Conservation (phyloP, 2,113 vertebrate genomes). For the Callocephalon fimbriatum region DNA sequence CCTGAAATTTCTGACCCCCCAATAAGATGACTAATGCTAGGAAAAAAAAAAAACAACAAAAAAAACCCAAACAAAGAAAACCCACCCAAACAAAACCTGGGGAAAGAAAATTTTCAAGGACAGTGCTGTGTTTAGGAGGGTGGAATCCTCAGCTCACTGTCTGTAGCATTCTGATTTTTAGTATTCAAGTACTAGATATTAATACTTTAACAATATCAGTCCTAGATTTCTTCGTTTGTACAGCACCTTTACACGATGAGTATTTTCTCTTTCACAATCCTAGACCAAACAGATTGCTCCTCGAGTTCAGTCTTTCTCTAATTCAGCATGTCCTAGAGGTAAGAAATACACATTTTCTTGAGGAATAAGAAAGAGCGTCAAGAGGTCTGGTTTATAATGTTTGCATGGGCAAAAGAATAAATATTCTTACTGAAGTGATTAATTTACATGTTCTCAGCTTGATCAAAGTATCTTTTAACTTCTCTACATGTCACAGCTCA, state of each 20-base stretch:
- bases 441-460: background rate
- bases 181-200: background rate
- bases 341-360: background rate
- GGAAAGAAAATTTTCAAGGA: background rate
- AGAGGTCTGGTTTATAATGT: background rate
- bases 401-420: background rate
- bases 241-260: background rate
- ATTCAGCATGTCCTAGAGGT: background rate
- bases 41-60: background rate
- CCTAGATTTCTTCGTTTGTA: background rate
- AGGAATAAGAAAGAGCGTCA: background rate
- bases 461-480: background rate
- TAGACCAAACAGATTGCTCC: background rate
- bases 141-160: background rate
- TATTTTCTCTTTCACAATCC: background rate
- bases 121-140: background rate
- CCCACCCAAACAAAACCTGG: background rate
- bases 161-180: background rate
- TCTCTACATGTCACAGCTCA: background rate
- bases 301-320: background rate
- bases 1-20: background rate
- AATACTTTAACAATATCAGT: background rate
- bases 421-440: background rate
- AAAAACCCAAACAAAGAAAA: background rate
- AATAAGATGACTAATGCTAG: background rate